These are phyloP conservation scores for Rhizoglyphus robini DNA, from an alignment of 1,140 invertebrate species.

Conservation along the genomic window DNA sequence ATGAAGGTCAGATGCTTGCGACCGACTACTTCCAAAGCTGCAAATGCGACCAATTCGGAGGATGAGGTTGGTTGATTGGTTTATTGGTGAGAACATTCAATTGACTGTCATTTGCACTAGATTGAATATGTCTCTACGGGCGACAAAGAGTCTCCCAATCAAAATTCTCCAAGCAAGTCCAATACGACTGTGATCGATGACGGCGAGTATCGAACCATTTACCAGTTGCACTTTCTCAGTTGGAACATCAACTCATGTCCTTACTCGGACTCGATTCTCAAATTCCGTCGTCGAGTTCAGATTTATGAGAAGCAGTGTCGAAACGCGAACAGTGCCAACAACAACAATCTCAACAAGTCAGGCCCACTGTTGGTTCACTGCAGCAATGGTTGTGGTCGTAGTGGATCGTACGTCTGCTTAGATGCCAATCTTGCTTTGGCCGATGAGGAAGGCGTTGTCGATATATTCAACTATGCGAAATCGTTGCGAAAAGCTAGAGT, in stretches of 20 bases:
- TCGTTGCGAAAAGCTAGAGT: constrained; percentile 76
- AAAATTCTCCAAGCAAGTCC: no score
- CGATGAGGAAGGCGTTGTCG: constrained; percentile 80
- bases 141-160: no score
- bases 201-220: constrained; percentile 61
- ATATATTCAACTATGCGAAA: constrained; percentile 86
- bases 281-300: constrained; percentile 71
- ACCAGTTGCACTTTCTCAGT: constrained; percentile 90
- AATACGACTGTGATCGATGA: constrained; percentile 29
- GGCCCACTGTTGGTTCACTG: constrained; percentile 66
- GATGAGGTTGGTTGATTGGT: no score
- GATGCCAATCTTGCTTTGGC: constrained; percentile 87
- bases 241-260: constrained; percentile 87
- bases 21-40: no score
- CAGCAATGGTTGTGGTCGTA: constrained; percentile 89
- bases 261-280: constrained; percentile 72
- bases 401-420: constrained; percentile 83
- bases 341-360: background rate
- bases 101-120: no score
- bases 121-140: no score
- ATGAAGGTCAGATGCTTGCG: constrained; percentile 48
- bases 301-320: constrained; percentile 34
- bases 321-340: no score
- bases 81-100: no score
- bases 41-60: no score